Evolutionary conservation across 2,888 invertebrate species (phyloP).

Genomic region (Melinaea menophilus): DNA sequence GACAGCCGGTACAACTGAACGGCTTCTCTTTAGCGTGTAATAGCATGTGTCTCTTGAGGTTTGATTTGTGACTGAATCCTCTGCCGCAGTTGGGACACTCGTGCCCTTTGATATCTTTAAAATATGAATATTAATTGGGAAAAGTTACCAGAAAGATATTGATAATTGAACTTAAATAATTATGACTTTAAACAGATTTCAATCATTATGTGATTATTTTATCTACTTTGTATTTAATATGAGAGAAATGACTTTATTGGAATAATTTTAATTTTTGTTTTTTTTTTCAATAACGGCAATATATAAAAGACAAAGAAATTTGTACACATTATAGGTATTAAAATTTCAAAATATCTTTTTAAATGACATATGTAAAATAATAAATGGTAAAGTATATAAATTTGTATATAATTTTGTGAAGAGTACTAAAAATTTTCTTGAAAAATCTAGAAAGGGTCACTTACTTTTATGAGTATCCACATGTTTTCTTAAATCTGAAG

Average conservation of each 20-base stretch:
- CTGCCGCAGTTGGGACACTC: constrained; percentile 48
- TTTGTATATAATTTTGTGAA: not conserved
- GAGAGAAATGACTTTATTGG: too few species aligned
- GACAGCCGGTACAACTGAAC: constrained; percentile 56
- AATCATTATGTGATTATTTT: too few species aligned
- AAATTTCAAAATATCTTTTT: too few species aligned
- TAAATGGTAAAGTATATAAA: too few species aligned
- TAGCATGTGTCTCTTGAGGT: constrained; percentile 58
- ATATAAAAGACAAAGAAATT: too few species aligned
- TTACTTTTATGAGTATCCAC: constrained; percentile 58
- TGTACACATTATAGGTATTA: too few species aligned
- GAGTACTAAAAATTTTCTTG: not conserved
- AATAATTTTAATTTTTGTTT: too few species aligned
- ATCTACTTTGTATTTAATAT: too few species aligned
- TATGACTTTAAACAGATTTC: too few species aligned
- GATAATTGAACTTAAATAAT: not conserved
- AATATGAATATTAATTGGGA: too few species aligned
- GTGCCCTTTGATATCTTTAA: constrained; percentile 46
- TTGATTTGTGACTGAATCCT: constrained; percentile 59
- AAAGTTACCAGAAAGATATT: not conserved
- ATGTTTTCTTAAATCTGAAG: constrained; percentile 65
- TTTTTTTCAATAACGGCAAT: too few species aligned
- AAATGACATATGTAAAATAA: too few species aligned
- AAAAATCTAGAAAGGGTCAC: constrained; percentile 18
- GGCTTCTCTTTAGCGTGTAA: constrained; percentile 54